Percentiles rank a stretch among this genome's conserved stretches.
phyloP scores from a whole-genome alignment of 2,113 vertebrate species.

The Dicaeum eximium region DNA sequence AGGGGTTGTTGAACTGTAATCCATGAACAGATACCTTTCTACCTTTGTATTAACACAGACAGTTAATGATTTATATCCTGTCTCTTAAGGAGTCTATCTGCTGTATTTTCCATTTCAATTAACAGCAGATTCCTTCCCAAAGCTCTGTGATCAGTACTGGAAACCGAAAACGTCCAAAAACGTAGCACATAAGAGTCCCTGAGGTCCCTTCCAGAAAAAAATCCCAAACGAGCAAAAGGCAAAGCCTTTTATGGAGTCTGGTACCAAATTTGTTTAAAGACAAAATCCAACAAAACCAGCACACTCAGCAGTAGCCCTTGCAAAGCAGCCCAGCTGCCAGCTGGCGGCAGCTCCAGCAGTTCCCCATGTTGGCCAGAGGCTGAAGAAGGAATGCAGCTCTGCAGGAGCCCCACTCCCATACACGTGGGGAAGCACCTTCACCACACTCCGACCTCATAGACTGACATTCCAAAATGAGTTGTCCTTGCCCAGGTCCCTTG shows the following conservation, averaged over 20 bases:
- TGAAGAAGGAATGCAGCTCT: not conserved
- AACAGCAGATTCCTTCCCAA: not conserved
- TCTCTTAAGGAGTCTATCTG: not conserved
- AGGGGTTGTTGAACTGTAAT: not conserved
- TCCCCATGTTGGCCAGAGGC: not conserved
- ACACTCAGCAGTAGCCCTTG: not conserved
- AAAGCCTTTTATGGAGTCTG: not conserved
- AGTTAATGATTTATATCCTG: not conserved
- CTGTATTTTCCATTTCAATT: not conserved
- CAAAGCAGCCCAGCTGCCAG: not conserved
- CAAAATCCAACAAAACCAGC: not conserved
- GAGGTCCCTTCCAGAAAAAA: not conserved
- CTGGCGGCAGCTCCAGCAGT: not conserved
- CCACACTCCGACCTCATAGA: not conserved
- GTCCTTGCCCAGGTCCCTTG: not conserved
- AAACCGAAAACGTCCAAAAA: not conserved
- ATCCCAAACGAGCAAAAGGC: not conserved
- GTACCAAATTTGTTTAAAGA: not conserved
- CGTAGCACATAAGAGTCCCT: not conserved
- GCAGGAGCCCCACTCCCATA: not conserved
- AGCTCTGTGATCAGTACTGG: not conserved
- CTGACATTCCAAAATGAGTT: not conserved
- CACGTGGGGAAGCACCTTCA: not conserved
- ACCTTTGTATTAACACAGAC: not conserved
- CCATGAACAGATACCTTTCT: not conserved